Conservation (phyloP, 1,140 invertebrate species). For the Drosophila gunungcola region DNA sequence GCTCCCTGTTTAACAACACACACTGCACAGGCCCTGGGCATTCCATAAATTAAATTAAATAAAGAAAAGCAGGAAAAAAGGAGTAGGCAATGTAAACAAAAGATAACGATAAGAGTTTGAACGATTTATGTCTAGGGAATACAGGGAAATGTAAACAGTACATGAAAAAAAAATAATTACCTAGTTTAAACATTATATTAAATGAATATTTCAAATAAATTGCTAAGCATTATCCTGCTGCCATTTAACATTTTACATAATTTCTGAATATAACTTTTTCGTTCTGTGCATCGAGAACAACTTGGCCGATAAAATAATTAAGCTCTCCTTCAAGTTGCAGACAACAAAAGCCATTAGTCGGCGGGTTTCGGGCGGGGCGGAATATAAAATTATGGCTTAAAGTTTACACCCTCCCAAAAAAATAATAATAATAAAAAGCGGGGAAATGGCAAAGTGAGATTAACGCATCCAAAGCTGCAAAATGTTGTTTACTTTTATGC, state of each 20-base stretch:
- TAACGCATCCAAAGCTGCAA: slow-evolving; percentile 52
- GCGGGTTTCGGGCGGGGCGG: background rate
- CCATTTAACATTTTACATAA: no score
- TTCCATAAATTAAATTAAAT: slow-evolving; percentile 56
- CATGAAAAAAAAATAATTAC: background rate
- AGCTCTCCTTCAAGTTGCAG: slow-evolving; percentile 32
- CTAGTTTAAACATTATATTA: background rate
- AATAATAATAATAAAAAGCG: slow-evolving; percentile 47
- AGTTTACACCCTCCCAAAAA: slow-evolving; percentile 35
- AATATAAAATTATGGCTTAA: slow-evolving; percentile 63
- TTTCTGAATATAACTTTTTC: background rate
- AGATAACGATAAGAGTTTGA: slow-evolving; percentile 71
- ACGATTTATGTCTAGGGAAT: slow-evolving; percentile 67
- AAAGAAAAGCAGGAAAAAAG: slow-evolving; percentile 42
- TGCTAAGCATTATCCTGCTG: background rate
- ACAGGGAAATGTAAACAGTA: slow-evolving; percentile 40
- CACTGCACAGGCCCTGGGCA: slow-evolving; percentile 29
- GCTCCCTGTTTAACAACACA: slow-evolving; percentile 18
- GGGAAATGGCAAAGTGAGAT: slow-evolving; percentile 46
- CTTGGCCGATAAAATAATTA: slow-evolving; percentile 73
- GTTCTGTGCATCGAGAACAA: slow-evolving; percentile 10
- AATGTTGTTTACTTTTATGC: slow-evolving; percentile 54
- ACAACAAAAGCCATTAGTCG: slow-evolving; percentile 47
- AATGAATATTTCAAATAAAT: background rate
- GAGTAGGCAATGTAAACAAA: slow-evolving; percentile 53